A percentile compares a stretch with the other conserved stretches of the same genome.
These are phyloP conservation scores for Vespertilio murinus DNA, from an alignment of 2,797 vertebrate genomes.

Conservation along the genomic window DNA sequence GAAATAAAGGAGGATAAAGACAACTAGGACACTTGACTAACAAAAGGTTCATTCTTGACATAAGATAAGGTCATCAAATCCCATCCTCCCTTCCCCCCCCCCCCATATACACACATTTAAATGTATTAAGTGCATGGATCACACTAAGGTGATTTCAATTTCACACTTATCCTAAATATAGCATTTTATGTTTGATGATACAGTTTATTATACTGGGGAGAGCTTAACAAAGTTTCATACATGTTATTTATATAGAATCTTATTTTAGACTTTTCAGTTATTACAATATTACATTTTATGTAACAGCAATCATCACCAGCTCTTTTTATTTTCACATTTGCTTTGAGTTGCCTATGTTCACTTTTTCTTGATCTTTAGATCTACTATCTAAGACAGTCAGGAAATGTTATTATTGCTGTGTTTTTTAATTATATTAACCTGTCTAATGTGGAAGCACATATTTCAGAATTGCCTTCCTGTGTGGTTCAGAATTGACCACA, in stretches of 20 bases:
- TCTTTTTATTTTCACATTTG: background rate
- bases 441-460: background rate
- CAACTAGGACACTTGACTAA: background rate
- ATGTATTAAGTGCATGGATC: background rate
- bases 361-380: background rate
- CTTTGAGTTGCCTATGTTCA: background rate
- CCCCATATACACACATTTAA: background rate
- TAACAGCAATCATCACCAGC: background rate
- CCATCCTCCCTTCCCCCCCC: accelerated
- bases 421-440: background rate
- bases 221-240: background rate
- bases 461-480: background rate
- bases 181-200: background rate
- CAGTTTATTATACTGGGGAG: background rate
- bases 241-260: background rate
- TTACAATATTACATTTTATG: background rate
- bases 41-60: background rate
- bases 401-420: background rate
- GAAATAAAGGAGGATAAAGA: background rate
- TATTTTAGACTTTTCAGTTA: background rate
- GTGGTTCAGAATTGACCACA: background rate
- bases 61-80: background rate
- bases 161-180: background rate
- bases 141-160: background rate
- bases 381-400: background rate